A percentile compares a stretch with the other conserved stretches of the same genome.
Evolutionary conservation across 2,888 invertebrate species (phyloP).

Genomic region (Ashinkailepas kermadecensis): DNA sequence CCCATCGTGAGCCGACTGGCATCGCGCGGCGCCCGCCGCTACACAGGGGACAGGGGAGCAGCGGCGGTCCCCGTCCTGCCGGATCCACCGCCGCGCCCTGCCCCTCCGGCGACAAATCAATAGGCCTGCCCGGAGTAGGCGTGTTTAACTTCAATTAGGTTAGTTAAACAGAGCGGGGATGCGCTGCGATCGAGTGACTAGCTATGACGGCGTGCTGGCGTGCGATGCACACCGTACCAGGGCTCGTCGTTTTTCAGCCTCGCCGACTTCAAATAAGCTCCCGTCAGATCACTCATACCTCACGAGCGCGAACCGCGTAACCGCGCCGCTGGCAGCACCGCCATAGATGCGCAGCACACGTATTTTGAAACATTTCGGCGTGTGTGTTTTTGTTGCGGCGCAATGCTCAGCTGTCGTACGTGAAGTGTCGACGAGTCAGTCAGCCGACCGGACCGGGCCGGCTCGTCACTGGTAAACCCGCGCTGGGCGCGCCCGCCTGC

Average conservation of each 20-base stretch:
- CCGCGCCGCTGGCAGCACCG: not conserved
- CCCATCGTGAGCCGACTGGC: too few species aligned
- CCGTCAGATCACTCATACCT: not conserved
- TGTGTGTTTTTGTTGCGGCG: not conserved
- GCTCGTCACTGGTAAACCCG: not conserved
- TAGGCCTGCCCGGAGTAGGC: not conserved
- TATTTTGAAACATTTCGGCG: not conserved
- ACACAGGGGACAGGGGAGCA: too few species aligned
- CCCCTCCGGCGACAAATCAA: not conserved
- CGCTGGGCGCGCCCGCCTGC: not conserved
- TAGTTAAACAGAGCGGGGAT: not conserved
- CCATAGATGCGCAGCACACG: not conserved
- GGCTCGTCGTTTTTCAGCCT: not conserved
- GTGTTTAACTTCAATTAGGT: constrained; percentile 16
- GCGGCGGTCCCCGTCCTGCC: not conserved
- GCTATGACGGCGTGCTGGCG: too few species aligned
- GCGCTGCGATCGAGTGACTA: too few species aligned
- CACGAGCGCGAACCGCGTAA: not conserved
- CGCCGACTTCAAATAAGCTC: not conserved
- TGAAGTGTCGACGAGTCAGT: not conserved
- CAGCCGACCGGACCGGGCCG: not conserved
- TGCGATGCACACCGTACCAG: not conserved
- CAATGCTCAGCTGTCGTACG: not conserved
- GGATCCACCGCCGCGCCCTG: not conserved
- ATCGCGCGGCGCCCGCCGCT: too few species aligned